Percentiles rank a stretch among this genome's conserved stretches.
Conservation (phyloP, 2,888 invertebrate genomes). For the Globia sparganii region DNA sequence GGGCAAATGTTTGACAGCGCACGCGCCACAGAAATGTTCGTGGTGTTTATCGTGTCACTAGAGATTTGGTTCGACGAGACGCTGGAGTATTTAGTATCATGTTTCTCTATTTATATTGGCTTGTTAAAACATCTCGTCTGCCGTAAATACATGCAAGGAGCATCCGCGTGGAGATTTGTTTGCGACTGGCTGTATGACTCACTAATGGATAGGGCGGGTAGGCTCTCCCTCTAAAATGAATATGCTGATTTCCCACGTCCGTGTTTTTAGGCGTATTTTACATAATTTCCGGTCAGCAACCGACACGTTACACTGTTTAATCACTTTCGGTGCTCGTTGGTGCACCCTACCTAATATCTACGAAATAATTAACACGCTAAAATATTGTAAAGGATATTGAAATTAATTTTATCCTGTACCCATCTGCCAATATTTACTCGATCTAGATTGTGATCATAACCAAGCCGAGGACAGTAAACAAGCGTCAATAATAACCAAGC, state of each 20-base stretch:
- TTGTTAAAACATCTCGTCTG: conserved; percentile 76
- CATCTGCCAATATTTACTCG: conserved; percentile 54
- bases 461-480: conserved; percentile 48
- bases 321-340: conserved; percentile 68
- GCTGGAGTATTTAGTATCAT: conserved; percentile 79
- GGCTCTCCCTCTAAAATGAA: conserved; percentile 83
- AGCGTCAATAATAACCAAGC: conserved; percentile 44
- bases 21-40: conserved; percentile 70
- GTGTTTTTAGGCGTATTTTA: conserved; percentile 86
- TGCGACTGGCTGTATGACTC: conserved; percentile 81
- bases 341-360: conserved; percentile 54
- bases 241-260: conserved; percentile 86
- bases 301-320: conserved; percentile 83
- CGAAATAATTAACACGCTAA: conserved; percentile 38
- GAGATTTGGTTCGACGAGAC: conserved; percentile 80
- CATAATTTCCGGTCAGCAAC: conserved; percentile 87
- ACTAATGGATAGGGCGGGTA: conserved; percentile 86
- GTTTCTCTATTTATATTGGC: conserved; percentile 80
- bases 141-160: conserved; percentile 80
- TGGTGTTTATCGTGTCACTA: conserved; percentile 79
- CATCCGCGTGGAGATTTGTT: conserved; percentile 79
- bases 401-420: conserved; percentile 50
- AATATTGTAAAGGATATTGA: conserved; percentile 39
- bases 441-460: conserved; percentile 53
- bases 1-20: conserved; percentile 79